Evolutionary conservation across 2,888 invertebrate genomes (phyloP).

Genomic region (Chydorus sphaericus): DNA sequence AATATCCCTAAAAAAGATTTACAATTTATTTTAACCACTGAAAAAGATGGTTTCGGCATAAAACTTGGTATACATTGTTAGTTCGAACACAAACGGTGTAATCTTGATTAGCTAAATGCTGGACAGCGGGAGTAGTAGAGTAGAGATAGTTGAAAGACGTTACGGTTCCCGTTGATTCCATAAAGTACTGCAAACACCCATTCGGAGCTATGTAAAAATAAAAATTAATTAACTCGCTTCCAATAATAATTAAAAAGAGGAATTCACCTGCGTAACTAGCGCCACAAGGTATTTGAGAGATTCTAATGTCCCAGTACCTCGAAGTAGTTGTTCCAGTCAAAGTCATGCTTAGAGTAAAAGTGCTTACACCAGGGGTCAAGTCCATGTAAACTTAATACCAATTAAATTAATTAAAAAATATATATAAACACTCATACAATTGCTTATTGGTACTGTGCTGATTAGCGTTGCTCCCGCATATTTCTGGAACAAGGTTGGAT

Average conservation of each 20-base stretch:
- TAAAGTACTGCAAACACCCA: slow-evolving; percentile 51
- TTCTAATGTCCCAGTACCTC: slow-evolving; percentile 18
- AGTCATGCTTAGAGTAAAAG: slow-evolving; percentile 44
- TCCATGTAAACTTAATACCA: slow-evolving; percentile 50
- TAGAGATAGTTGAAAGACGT: slow-evolving; percentile 54
- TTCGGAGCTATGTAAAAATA: slow-evolving; percentile 32
- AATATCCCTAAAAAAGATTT: slow-evolving; percentile 37
- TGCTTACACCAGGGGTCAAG: slow-evolving; percentile 44
- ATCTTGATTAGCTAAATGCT: slow-evolving; percentile 54
- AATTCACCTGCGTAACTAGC: neutral
- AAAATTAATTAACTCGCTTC: neutral
- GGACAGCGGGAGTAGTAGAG: slow-evolving; percentile 31
- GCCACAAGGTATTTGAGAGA: slow-evolving; percentile 10
- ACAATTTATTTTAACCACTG: neutral
- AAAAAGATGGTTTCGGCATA: neutral
- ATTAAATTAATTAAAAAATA: neutral
- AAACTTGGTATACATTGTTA: slow-evolving; percentile 38
- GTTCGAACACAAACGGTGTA: slow-evolving; percentile 70
- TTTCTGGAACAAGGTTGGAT: slow-evolving; percentile 47
- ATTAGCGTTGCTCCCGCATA: slow-evolving; percentile 50
- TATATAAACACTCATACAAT: neutral
- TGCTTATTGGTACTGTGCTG: neutral
- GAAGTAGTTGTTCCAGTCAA: slow-evolving; percentile 26
- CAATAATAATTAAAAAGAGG: neutral
- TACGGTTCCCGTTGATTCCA: slow-evolving; percentile 40